Evolutionary conservation across 2,888 invertebrate genomes (phyloP).

Genomic region (Trachelus troglodyta): DNA sequence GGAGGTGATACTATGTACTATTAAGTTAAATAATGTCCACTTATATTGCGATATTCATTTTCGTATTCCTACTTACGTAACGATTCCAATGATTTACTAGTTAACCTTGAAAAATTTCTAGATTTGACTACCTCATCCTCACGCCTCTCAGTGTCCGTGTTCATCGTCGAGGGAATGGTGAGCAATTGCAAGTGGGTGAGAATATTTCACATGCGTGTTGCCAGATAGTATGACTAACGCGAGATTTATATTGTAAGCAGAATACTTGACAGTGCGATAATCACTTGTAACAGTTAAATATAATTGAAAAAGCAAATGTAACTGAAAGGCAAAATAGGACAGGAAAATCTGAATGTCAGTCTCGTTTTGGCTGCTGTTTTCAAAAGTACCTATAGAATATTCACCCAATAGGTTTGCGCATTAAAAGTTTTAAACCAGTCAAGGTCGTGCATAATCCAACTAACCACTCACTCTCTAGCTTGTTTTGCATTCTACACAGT

Average conservation of each 20-base stretch:
- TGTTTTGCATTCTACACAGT: background rate
- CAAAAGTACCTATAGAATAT: background rate
- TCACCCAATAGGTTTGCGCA: background rate
- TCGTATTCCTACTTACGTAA: background rate
- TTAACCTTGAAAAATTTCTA: background rate
- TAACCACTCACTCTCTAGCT: conserved; percentile 29
- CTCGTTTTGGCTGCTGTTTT: background rate
- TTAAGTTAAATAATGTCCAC: background rate
- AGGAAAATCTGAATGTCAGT: background rate
- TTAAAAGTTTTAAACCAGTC: conserved; percentile 19
- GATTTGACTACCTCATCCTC: background rate
- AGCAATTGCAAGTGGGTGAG: background rate
- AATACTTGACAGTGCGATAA: background rate
- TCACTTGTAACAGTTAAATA: background rate
- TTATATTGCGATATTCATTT: background rate
- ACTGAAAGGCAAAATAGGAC: background rate
- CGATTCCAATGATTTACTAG: background rate
- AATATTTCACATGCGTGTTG: background rate
- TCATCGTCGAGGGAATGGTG: background rate
- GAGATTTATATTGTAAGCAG: background rate
- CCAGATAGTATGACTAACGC: background rate
- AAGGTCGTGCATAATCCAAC: conserved; percentile 45
- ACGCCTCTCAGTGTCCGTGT: background rate
- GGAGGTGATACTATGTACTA: background rate
- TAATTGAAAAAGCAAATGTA: background rate